phyloP scores from a whole-genome alignment of 2,797 vertebrate species.

The Pseudotriccus pelzelni region DNA sequence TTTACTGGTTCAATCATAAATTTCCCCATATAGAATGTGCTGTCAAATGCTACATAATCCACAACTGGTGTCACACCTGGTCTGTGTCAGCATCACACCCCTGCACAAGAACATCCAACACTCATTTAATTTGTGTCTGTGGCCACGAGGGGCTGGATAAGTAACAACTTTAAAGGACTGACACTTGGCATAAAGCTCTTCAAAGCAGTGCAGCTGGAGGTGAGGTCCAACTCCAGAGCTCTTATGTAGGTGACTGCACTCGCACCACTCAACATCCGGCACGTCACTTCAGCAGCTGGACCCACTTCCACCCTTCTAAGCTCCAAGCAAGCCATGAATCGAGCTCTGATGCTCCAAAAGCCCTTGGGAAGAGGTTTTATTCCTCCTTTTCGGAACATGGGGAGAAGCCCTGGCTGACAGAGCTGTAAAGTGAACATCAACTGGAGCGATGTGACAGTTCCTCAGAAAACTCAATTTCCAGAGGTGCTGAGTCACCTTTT shows the following conservation, averaged over 20 bases:
- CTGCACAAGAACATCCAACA: neutral
- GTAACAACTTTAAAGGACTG: neutral
- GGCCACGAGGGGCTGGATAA: fast-evolving
- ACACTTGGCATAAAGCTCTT: neutral
- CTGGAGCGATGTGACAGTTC: neutral
- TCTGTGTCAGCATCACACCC: neutral
- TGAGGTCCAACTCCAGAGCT: neutral
- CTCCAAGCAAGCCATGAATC: neutral
- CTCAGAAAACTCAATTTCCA: neutral
- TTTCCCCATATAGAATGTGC: too few relatives aligned
- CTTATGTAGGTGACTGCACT: fast-evolving
- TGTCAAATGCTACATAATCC: neutral
- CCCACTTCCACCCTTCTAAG: neutral
- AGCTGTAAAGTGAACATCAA: neutral
- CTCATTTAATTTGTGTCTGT: neutral
- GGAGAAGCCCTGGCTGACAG: neutral
- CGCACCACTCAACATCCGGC: neutral
- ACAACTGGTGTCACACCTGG: neutral
- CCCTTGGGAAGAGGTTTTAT: too few relatives aligned
- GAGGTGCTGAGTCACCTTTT: neutral
- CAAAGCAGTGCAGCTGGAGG: neutral
- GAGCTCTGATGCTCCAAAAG: neutral
- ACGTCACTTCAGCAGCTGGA: neutral
- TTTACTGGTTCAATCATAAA: neutral
- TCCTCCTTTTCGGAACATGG: neutral